Conservation (phyloP, 2,797 vertebrate genomes). For the Gobionotothen gibberifrons region DNA sequence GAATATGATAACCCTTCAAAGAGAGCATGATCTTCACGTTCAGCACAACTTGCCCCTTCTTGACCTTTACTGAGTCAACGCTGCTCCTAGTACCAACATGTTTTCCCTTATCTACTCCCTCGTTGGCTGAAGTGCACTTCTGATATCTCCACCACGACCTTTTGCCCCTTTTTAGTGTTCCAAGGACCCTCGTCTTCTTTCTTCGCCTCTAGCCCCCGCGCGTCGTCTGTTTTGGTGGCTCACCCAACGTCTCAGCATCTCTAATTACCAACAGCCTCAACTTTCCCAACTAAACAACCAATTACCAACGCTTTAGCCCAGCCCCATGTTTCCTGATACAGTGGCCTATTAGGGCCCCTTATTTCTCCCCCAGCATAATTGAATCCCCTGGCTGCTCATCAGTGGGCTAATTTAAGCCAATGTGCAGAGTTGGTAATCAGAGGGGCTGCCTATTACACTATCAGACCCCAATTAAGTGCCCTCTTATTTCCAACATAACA, state of each 20-base stretch:
- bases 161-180: slow-evolving; percentile 58
- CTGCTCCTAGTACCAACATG: slow-evolving; percentile 51
- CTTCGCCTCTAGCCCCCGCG: slow-evolving; percentile 40
- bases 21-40: slow-evolving; percentile 44
- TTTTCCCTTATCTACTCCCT: slow-evolving; percentile 60
- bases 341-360: slow-evolving; percentile 81
- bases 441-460: slow-evolving; percentile 81
- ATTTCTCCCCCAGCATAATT: slow-evolving; percentile 84
- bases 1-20: slow-evolving; percentile 13
- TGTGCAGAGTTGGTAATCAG: slow-evolving; percentile 85
- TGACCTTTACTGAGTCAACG: slow-evolving; percentile 68
- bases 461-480: slow-evolving; percentile 84
- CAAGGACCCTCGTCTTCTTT: slow-evolving; percentile 59
- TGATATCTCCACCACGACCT: slow-evolving; percentile 61
- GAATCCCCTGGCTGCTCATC: slow-evolving; percentile 87
- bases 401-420: slow-evolving; percentile 83
- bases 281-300: slow-evolving; percentile 84
- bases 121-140: slow-evolving; percentile 65
- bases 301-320: slow-evolving; percentile 77
- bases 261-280: slow-evolving; percentile 82
- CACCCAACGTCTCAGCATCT: slow-evolving; percentile 65
- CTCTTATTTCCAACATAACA: slow-evolving; percentile 83
- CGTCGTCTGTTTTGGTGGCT: slow-evolving; percentile 76
- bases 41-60: slow-evolving; percentile 42
- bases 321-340: slow-evolving; percentile 81